phyloP scores from a whole-genome alignment of 2,113 vertebrate species.

The Sturnira hondurensis region DNA sequence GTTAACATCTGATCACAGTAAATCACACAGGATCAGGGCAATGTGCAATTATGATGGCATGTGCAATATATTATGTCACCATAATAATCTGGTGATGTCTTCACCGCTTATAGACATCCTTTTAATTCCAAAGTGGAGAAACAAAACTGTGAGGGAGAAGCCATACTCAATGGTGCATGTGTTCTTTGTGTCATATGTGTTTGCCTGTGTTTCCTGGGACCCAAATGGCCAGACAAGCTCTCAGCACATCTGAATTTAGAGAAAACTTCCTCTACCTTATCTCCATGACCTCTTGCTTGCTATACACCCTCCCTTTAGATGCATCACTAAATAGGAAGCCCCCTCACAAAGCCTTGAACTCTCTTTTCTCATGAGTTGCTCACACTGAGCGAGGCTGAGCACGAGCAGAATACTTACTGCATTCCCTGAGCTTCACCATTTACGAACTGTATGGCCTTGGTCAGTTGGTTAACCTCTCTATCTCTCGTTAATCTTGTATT shows the following conservation, averaged over 20 bases:
- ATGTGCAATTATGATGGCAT: not conserved
- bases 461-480: not conserved
- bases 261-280: not conserved
- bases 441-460: not conserved
- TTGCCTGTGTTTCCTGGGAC: not conserved
- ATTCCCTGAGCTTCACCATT: not conserved
- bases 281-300: not conserved
- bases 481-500: not conserved
- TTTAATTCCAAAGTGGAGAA: not conserved
- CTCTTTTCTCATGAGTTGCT: not conserved
- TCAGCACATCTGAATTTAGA: not conserved
- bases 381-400: not conserved
- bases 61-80: not conserved
- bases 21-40: not conserved
- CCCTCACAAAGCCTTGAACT: not conserved
- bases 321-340: not conserved
- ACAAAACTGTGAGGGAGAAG: not conserved
- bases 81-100: not conserved
- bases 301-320: not conserved
- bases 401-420: rapidly evolving
- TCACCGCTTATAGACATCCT: not conserved
- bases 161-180: not conserved
- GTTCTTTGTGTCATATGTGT: not conserved
- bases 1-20: not conserved
- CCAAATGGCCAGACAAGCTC: not conserved